Evolutionary conservation across 2,113 vertebrate genomes (phyloP).

Genomic region (Gymnarchus niloticus): DNA sequence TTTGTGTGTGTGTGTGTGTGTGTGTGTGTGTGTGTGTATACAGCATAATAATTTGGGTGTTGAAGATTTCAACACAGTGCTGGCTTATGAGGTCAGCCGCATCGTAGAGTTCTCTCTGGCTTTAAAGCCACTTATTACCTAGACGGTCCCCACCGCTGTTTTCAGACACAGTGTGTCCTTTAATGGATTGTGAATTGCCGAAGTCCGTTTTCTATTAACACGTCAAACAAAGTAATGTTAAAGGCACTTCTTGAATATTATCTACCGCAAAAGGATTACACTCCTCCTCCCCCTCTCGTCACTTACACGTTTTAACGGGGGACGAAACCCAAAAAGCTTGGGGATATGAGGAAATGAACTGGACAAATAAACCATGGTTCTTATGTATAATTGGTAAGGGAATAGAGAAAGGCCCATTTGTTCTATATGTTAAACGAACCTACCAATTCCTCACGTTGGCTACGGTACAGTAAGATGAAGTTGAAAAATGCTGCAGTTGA

Average conservation of each 20-base stretch:
- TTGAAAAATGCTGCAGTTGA: neutral
- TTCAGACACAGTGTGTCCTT: constrained; percentile 7
- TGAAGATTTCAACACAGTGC: neutral
- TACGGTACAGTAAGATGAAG: neutral
- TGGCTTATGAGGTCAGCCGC: constrained; percentile 11
- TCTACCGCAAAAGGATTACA: neutral
- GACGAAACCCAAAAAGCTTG: neutral
- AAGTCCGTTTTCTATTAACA: constrained; percentile 16
- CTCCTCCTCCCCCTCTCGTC: neutral
- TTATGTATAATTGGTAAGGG: neutral
- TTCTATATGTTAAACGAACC: constrained; percentile 1
- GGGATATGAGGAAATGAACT: neutral
- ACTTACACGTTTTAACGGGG: neutral
- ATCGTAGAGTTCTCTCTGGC: neutral
- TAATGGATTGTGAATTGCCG: constrained; percentile 22
- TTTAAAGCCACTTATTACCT: constrained; percentile 12
- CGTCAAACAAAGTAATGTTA: constrained; percentile 8
- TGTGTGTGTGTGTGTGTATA: neutral
- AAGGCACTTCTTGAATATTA: constrained; percentile 17
- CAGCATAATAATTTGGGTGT: neutral
- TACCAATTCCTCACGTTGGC: neutral
- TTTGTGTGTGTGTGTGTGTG: neutral
- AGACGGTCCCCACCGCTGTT: neutral
- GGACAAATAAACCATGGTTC: neutral
- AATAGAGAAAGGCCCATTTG: neutral